Conservation (phyloP, 1,140 invertebrate genomes). For the Plectus sambesii region DNA sequence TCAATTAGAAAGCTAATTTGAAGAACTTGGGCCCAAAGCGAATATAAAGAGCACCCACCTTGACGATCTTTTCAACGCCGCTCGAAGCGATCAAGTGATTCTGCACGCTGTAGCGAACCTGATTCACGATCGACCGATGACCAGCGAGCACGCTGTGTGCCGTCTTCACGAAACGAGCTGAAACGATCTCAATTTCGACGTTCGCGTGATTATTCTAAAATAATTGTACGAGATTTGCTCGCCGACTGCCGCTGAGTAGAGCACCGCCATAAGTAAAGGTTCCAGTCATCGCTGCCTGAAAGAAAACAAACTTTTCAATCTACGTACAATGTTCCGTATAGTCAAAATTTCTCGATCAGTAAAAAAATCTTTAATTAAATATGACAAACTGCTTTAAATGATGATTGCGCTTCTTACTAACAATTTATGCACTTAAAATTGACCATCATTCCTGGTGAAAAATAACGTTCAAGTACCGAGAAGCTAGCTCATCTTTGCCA, state of each 20-base stretch:
- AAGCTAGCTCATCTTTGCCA: too few species aligned
- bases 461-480: too few species aligned
- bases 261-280: constrained; percentile 82
- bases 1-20: too few species aligned
- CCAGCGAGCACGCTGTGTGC: constrained; percentile 55
- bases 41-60: constrained; percentile 53
- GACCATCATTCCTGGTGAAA: too few species aligned
- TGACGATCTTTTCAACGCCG: constrained; percentile 90
- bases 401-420: too few species aligned
- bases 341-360: too few species aligned
- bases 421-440: too few species aligned
- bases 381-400: too few species aligned
- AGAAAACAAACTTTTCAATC: constrained; percentile 56
- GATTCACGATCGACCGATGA: constrained; percentile 86
- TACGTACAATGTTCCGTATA: constrained; percentile 1
- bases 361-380: too few species aligned
- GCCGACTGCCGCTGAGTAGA: constrained; percentile 51
- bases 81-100: constrained; percentile 77
- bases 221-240: constrained; percentile 12
- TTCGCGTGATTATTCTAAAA: constrained; percentile 1
- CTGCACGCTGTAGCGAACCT: constrained; percentile 74
- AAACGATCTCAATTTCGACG: not conserved
- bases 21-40: too few species aligned
- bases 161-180: not conserved
- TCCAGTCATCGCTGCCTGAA: constrained; percentile 88